Conservation (phyloP, 1,140 invertebrate species). For the Oedothorax gibbosus region DNA sequence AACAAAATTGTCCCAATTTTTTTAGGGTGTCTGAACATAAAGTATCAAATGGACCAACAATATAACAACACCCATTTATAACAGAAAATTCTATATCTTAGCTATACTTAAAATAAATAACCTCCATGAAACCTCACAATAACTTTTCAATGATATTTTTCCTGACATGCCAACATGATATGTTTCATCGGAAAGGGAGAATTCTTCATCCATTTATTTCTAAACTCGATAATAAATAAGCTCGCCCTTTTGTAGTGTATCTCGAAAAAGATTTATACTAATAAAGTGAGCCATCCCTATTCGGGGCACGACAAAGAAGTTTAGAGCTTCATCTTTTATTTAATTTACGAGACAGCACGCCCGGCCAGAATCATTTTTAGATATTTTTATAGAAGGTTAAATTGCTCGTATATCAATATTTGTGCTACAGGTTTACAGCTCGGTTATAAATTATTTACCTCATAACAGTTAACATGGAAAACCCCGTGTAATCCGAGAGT, state of each 20-base stretch:
- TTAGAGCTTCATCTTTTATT: conserved; percentile 57
- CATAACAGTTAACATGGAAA: conserved; percentile 61
- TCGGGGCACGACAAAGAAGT: conserved; percentile 43
- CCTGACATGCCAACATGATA: conserved; percentile 37
- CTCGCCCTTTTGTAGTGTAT: conserved; percentile 42
- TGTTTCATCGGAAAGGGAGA: conserved; percentile 36
- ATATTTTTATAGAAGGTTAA: conserved; percentile 62
- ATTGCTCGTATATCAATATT: conserved; percentile 61
- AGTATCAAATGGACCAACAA: too few species aligned
- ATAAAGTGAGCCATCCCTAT: conserved; percentile 50
- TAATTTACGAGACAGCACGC: conserved; percentile 60
- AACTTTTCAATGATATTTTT: conserved; percentile 24
- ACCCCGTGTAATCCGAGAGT: conserved; percentile 57
- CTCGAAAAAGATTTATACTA: conserved; percentile 52
- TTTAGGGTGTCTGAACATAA: too few species aligned
- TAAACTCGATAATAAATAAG: conserved; percentile 53
- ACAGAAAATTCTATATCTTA: too few species aligned
- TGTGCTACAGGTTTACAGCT: conserved; percentile 61
- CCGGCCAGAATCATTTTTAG: conserved; percentile 49
- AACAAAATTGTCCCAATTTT: too few species aligned
- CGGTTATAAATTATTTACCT: conserved; percentile 61
- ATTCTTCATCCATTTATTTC: conserved; percentile 46
- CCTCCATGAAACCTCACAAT: conserved; percentile 30
- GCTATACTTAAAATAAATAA: not conserved
- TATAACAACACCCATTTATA: too few species aligned